Base-by-base conservation (phyloP, 92 coral and sea anemone genomes). In the Isaurus tuberculatus region DNA sequence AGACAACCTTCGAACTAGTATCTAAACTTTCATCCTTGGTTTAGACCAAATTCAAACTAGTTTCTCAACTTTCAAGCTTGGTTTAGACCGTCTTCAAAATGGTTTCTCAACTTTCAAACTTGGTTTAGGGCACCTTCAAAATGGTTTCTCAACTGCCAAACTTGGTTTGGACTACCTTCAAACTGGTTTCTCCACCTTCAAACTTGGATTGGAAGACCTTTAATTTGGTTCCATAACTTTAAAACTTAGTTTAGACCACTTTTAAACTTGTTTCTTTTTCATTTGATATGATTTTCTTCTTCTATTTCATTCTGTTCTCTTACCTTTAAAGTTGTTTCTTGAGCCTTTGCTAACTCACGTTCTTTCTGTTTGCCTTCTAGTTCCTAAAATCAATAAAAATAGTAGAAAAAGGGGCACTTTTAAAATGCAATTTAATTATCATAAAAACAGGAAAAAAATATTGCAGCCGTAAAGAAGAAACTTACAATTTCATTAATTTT, bases 241-340 rank as follows among this genome's bases (percentile, higher is more conserved):
- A n/a, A n/a, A n/a, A n/a, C n/a, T n/a, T n/a, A n/a, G n/a, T n/a
- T n/a, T n/a, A n/a, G 11, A 40, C 11, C 10, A 40, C 46, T 0
- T 40, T 4, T 7, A 40, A 40, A 40, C 9, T 40, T 8, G 11
- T 40, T 40, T 40, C 46, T n/a, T 13, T 55, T 19, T 55, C 20
- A 55, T 17, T 15, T 55, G 19, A 17, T 51, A 19, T 55, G 22
- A 22, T 17, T 0, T 16, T 19, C 63, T 22, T 55, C 20, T 14
- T 17, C 14, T 11, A 53, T 17, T 4, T 9, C 5, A 22, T 1
- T 25, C 5, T 22, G 66, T 72, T 23, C 9, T 72, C 49, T 55
- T 22, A 91, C 86, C 88, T 88, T 70, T 42, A 87, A 53, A 55
- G 23, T 53, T 8, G 78, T 79, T 36, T 88, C 81, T 28, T 88